Evolutionary conservation across 2,888 invertebrate species (phyloP).

Genomic region (Phrixothrix hirtus): DNA sequence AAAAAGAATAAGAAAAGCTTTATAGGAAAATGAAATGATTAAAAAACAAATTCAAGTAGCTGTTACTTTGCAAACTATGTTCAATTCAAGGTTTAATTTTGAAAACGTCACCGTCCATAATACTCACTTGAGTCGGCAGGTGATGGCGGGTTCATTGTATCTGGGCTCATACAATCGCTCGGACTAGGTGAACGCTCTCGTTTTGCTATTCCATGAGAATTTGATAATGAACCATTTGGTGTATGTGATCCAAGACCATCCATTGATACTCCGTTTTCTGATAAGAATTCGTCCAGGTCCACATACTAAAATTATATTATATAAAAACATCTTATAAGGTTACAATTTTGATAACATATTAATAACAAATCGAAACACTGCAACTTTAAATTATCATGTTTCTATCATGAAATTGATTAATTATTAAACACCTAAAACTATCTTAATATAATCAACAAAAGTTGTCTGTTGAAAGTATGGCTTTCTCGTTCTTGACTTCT

Average conservation of each 20-base stretch:
- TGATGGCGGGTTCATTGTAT: constrained; percentile 86
- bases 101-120: neutral
- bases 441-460: too few species aligned
- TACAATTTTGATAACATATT: too few species aligned
- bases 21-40: too few species aligned
- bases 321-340: too few species aligned
- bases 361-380: too few species aligned
- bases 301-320: constrained; percentile 87
- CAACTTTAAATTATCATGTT: too few species aligned
- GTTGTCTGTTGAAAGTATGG: too few species aligned
- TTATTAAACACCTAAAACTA: too few species aligned
- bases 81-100: constrained; percentile 4
- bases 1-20: neutral
- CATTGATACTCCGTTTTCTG: constrained; percentile 91
- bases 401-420: too few species aligned
- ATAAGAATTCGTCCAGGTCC: constrained; percentile 95
- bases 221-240: constrained; percentile 60
- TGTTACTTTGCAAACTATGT: neutral
- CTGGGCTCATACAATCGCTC: constrained; percentile 87
- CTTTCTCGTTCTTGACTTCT: too few species aligned
- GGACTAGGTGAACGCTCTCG: constrained; percentile 86
- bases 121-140: constrained; percentile 87
- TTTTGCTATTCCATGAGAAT: constrained; percentile 75
- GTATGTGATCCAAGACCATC: constrained; percentile 71
- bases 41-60: constrained; percentile 12